Evolutionary conservation across 2,797 vertebrate genomes (phyloP), one percentile per base, ranked within the genome.

Genomic region (Periparus ater): DNA sequence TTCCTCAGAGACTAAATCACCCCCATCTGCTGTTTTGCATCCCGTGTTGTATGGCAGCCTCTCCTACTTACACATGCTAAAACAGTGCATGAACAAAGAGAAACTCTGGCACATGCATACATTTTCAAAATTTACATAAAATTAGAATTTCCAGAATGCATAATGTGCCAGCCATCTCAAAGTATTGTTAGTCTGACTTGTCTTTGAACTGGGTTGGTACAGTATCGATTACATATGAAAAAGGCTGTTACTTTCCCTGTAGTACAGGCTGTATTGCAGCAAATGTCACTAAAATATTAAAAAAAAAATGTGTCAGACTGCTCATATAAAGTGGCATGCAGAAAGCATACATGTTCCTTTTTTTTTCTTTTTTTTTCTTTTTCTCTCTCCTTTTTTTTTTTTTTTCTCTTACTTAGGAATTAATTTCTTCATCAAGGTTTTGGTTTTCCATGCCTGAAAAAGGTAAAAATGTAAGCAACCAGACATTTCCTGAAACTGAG

Each of bases 91-190:
- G 96, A 97, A 97, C 96, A 97, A 97, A 97, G 96, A 95, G 89
- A 85, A 97, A 95, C 95, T 80, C 95, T 96, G 92, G 95, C 88
- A 94, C 93, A 93, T 94, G 96, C 95, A 97, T 97, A 95, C 79
- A 97, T 97, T 97, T 96, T 66, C 63, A 15, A 95, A 96, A 97
- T 97, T 97, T 97, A 96, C 96, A 97, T 96, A 97, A 97, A 97
- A 97, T 96, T 97, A 97, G 96, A 97, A 97, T 97, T 97, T 97
- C 91, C 81, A 96, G 96, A 96, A 96, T 88, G 91, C 84, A 93
- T 97, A 96, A 97, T 97, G 93, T 96, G 94, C 95, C 95, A 96
- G 89, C 73, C 76, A 93, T 87, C 89, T 91, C 73, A 36, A 93
- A 92, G 91, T 94, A 97, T 91, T 97, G 91, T 97, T 96, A 95